Evolutionary conservation across 2,113 vertebrate species (phyloP), one percentile per base, ranked within the genome.

Genomic region (Gallinago jamesoni): DNA sequence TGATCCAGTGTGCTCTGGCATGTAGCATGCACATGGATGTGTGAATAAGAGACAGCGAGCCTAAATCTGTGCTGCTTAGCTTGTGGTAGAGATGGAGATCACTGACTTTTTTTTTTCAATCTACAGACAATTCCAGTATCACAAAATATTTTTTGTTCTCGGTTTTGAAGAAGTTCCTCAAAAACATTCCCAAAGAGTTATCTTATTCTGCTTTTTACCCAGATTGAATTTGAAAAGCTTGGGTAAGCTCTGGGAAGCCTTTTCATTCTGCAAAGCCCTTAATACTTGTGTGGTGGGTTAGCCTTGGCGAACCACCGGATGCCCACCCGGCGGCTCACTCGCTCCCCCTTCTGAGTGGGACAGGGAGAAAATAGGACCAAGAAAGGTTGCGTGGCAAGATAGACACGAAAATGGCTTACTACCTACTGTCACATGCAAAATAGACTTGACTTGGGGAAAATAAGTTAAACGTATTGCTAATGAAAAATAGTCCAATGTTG

Each of bases 341-440:
- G 1, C 10, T 82, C 25, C 17, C 25, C 3, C 3, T 35, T 2
- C 0, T 23, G 37, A 50, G 37, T 10, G 28, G 37, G 24, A 37
- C 7, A 8, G 10, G 18, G 21, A 84, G 35, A n/a, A 37, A 22
- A 52, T 2, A 28, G 7, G 14, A 66, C 1, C 1, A 3, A 81
- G 41, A 43, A 24, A 63, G 27, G 2, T 48, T 33, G 11, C 10
- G 17, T 72, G 20, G 48, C 16, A 57, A 25, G 59, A 33, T 2
- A 47, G 31, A 18, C 7, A 74, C 30, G 33, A 53, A 19, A 21
- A 14, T 82, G 14, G 7, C 14, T 84, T 45, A 19, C 7, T 14
- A 39, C 27, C 28, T 48, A 10, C 23, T 43, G 35, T 33, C 37
- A 66, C 21, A 39, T 11, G n/a, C 4, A 55, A 70, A 87, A 50